Percentiles rank a stretch among this genome's conserved stretches.
These are phyloP conservation scores for Sialis lutaria DNA, from an alignment of 2,888 invertebrate species.

Conservation along the genomic window DNA sequence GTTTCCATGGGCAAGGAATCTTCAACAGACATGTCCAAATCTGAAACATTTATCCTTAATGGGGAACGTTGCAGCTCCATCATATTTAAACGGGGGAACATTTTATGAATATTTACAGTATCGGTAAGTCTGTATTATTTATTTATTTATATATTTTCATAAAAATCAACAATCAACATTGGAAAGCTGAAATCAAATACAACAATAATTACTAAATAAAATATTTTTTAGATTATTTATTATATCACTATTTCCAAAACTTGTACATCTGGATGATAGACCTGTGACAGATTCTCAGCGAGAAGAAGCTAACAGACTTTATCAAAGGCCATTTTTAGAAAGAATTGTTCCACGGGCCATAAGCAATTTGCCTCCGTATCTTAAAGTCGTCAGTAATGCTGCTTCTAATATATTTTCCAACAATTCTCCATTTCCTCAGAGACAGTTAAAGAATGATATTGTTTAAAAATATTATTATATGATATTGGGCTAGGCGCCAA, in stretches of 20 bases:
- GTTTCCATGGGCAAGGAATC: conserved; percentile 53
- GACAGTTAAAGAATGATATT: conserved; percentile 6
- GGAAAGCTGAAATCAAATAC: neutral
- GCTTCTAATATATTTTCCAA: conserved; percentile 14
- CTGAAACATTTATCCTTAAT: conserved; percentile 62
- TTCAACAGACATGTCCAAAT: conserved; percentile 53
- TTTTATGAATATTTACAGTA: conserved; percentile 61
- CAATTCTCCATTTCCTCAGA: conserved; percentile 9
- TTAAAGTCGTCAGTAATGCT: conserved; percentile 16
- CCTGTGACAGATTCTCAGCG: conserved; percentile 47
- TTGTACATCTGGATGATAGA: conserved; percentile 54
- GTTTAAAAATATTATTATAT: neutral
- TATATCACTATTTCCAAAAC: conserved; percentile 49
- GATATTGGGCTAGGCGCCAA: too few relatives aligned
- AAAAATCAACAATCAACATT: too few relatives aligned
- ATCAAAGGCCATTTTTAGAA: conserved; percentile 40
- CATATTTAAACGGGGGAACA: conserved; percentile 55
- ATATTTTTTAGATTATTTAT: conserved; percentile 40
- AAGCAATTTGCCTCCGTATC: conserved; percentile 15
- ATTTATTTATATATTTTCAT: too few relatives aligned
- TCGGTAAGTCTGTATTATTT: conserved; percentile 30
- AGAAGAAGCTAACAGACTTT: conserved; percentile 40
- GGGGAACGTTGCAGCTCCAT: conserved; percentile 72
- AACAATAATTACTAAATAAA: too few relatives aligned
- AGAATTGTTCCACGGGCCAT: conserved; percentile 22